Evolutionary conservation across 1,140 invertebrate species (phyloP), one percentile per base, ranked within the genome.

Genomic region (Drosophila mayri): DNA sequence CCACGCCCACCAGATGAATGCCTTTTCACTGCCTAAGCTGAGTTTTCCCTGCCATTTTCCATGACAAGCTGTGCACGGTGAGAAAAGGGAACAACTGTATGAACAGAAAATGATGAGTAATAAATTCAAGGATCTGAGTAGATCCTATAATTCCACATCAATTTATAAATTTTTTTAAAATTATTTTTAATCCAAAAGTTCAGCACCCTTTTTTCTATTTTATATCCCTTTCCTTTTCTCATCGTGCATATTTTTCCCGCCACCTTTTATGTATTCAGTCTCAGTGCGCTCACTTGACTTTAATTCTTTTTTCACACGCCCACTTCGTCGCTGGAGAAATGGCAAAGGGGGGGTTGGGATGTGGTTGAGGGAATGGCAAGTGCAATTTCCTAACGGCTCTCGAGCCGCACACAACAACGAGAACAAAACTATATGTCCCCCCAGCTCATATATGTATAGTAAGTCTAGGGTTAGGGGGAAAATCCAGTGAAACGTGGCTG

Each of bases 281-380:
- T 90, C 86, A 90, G 85, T 90, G 86, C 85, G 85, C 85, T 90
- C 85, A 90, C 85, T 90, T 90, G 86, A 90, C 85, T 88, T 88
- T 88, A 88, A 88, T 88, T 88, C 85, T 90, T 84, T 87, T 88
- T 90, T 88, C 85, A 90, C 85, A 88, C 85, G 85, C 85, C 85
- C 77, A 86, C 83, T 72, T 87, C 75, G 75, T 61, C 65, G 20
- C 38, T 16, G 14, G 32, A 43, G 32, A 41, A 40, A 20, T 37
- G 52, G 37, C 37, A 47, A 47, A 35, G 41, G 32, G 32, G 37
- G 12, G 41, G 11, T 7, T 8, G 11, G 11, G 22, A 16, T n/a
- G 41, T 37, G 41, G 30, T 16, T 12, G 37, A 12, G 61, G 47
- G 46, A 47, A 20, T 43, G 66, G 72, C 61, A 90, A 90, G 85